phyloP scores from a whole-genome alignment of 2,888 invertebrate species.

The Cecidostiba fungosa region DNA sequence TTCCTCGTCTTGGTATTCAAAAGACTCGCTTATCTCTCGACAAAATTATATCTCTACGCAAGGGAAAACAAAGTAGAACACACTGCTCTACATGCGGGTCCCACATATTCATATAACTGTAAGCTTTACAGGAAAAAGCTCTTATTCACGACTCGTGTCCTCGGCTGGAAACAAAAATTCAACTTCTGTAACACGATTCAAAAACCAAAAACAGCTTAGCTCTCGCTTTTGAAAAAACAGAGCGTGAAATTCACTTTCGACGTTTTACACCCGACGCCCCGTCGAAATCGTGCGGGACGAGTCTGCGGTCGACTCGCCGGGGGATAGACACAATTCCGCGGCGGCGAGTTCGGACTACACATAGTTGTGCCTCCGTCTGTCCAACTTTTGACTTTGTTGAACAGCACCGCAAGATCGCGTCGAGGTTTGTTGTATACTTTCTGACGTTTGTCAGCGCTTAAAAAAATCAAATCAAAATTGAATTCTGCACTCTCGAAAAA shows the following conservation, averaged over 20 bases:
- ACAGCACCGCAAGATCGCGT: not conserved
- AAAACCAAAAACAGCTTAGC: not conserved
- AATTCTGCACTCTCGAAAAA: not conserved
- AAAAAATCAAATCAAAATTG: not conserved
- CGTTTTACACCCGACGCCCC: constrained; percentile 39
- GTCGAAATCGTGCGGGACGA: constrained; percentile 35
- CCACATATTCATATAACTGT: not conserved
- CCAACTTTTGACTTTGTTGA: constrained; percentile 44
- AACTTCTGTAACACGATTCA: not conserved
- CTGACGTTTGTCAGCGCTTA: not conserved
- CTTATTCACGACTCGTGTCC: not conserved
- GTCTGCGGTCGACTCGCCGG: constrained; percentile 49
- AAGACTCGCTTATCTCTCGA: not conserved
- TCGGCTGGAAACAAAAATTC: not conserved
- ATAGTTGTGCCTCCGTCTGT: not conserved
- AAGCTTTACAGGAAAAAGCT: not conserved
- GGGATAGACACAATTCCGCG: constrained; percentile 13
- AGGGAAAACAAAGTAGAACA: not conserved
- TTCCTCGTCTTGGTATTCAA: not conserved
- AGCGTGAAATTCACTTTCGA: not conserved
- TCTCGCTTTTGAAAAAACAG: not conserved
- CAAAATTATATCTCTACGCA: not conserved
- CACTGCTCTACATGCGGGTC: not conserved
- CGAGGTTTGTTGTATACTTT: not conserved
- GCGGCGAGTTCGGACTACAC: not conserved